Evolutionary conservation across 2,888 invertebrate genomes (phyloP).

Genomic region (Drosophila falleni): DNA sequence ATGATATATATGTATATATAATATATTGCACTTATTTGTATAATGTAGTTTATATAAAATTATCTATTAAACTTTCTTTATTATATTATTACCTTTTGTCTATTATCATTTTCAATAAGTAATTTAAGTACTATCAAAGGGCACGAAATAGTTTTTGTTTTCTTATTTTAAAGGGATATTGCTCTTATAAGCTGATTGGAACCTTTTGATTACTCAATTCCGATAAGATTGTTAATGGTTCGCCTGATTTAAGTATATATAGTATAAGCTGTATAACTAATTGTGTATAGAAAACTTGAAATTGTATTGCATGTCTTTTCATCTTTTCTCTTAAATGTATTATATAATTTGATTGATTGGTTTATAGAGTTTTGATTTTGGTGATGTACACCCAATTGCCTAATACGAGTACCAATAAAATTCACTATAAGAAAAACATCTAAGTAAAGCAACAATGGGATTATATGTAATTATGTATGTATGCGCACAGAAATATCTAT

Average conservation of each 20-base stretch:
- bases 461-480: slow-evolving; percentile 16
- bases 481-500: slow-evolving; percentile 5
- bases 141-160: slow-evolving; percentile 32
- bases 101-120: slow-evolving; percentile 20
- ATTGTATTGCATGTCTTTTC: slow-evolving; percentile 66
- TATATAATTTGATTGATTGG: slow-evolving; percentile 50
- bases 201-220: slow-evolving; percentile 34
- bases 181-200: slow-evolving; percentile 35
- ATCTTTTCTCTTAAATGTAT: slow-evolving; percentile 46
- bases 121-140: slow-evolving; percentile 28
- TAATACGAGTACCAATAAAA: slow-evolving; percentile 48
- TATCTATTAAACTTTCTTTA: slow-evolving; percentile 48
- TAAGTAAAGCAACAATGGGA: slow-evolving; percentile 47
- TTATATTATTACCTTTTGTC: slow-evolving; percentile 27
- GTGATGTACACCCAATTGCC: slow-evolving; percentile 33
- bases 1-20: slow-evolving; percentile 32
- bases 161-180: slow-evolving; percentile 31
- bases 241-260: slow-evolving; percentile 32
- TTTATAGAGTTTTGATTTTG: slow-evolving; percentile 31
- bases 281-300: slow-evolving; percentile 62
- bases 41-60: slow-evolving; percentile 60
- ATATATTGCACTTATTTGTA: slow-evolving; percentile 56
- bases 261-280: slow-evolving; percentile 39
- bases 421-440: slow-evolving; percentile 44
- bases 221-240: slow-evolving; percentile 26